Evolutionary conservation across 2,797 vertebrate species (phyloP), one percentile per base, ranked within the genome.

Genomic region (Delichon dasypus): DNA sequence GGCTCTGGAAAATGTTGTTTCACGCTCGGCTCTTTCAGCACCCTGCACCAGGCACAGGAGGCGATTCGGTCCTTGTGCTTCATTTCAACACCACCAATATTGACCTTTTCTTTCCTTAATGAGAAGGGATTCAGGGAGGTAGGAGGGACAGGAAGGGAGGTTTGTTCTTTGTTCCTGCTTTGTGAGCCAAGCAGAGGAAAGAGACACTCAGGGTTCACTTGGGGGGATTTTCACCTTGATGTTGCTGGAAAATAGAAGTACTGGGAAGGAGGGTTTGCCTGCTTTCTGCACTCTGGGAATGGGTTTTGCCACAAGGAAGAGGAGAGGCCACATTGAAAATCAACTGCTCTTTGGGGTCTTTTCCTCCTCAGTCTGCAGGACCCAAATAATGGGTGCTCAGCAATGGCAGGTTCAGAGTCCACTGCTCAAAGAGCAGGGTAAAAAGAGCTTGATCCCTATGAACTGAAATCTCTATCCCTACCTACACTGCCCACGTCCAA

Each of bases 1-100:
- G 50, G 62, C 48, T 96, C 93, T 95, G 85, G 91, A 89, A 96
- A 94, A 90, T 40, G 54, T 90, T 92, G 88, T 47, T 80, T 91
- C 76, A 88, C 45, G 0, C 95, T 77, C 20, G 58, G 73, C 62
- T 94, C 80, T 93, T 96, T 94, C 88, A 75, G 70, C 80, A 0
- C 73, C 70, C 54, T 13, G 36, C 47, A 22, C 27, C 66, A 91
- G 85, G 79, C 27, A 0, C 64, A 58, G 65, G 44, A 83, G 82
- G 47, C 0, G 0, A 53, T 71, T 95, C 0, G 0, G 83, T 88
- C 82, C 91, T 68, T 72, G 76, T 70, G 73, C 90, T 95, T 75
- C 79, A 45, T 93, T 96, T 95, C 91, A 95, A 75, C 88, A 81
- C 70, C 7, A 1, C 57, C 38, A 51, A 48, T 87, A 91, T 57